phyloP scores from a whole-genome alignment of 2,113 vertebrate genomes.

The Silurus meridionalis region DNA sequence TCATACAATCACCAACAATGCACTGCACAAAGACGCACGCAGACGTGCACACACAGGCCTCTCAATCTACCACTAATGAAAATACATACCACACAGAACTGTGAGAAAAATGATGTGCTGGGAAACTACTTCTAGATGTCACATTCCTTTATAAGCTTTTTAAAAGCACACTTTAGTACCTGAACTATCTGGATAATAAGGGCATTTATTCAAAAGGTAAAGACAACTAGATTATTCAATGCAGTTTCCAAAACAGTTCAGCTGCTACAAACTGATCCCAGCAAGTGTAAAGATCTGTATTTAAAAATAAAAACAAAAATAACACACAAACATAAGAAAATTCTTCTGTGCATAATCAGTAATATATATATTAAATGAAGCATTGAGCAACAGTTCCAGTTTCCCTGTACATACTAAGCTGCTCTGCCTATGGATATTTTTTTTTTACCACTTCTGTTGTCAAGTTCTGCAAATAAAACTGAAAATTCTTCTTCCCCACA shows the following conservation, averaged over 20 bases:
- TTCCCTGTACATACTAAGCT: not conserved
- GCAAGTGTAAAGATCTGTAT: not conserved
- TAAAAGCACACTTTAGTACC: conserved; percentile 41
- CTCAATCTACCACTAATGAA: not conserved
- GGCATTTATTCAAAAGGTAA: conserved; percentile 33
- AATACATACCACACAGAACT: not conserved
- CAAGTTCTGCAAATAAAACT: conserved; percentile 14
- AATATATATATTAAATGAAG: not conserved
- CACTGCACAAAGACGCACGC: not conserved
- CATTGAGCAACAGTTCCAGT: not conserved
- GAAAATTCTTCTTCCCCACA: conserved; percentile 14
- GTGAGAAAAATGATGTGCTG: not conserved
- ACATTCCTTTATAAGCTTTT: conserved; percentile 1
- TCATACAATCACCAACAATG: not conserved
- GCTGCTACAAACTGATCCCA: conserved; percentile 1
- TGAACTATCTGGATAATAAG: conserved; percentile 48
- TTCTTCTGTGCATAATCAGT: not conserved
- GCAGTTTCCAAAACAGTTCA: conserved; percentile 32
- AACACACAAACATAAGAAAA: not conserved
- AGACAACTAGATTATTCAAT: conserved; percentile 40
- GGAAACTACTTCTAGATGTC: too few relatives aligned
- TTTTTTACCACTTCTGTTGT: conserved; percentile 8
- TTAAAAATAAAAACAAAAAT: not conserved
- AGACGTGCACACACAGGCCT: not conserved
- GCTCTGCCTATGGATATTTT: conserved; percentile 19